Evolutionary conservation across 2,797 vertebrate species (phyloP).

Genomic region (Enteromius treurensis): DNA sequence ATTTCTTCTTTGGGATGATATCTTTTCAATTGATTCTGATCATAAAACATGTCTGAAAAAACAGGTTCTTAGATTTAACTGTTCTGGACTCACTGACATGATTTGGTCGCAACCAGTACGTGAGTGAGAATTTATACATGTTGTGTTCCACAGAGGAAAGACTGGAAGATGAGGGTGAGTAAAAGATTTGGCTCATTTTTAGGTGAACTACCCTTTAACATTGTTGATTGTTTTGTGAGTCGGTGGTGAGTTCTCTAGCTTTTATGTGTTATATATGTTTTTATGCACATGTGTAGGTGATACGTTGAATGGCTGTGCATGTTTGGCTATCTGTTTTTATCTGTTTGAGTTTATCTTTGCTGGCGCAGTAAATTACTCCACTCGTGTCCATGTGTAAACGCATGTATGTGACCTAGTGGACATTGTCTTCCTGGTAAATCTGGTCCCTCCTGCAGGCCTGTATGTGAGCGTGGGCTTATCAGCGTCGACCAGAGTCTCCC

Average conservation of each 20-base stretch:
- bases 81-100: background rate
- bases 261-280: background rate
- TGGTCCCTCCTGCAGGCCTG: constrained; percentile 84
- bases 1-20: background rate
- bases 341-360: constrained; percentile 53
- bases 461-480: constrained; percentile 88
- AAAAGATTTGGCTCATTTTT: background rate
- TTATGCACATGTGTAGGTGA: background rate
- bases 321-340: constrained; percentile 47
- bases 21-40: background rate
- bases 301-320: constrained; percentile 37
- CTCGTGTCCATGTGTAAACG: constrained; percentile 37
- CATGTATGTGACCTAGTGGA: constrained; percentile 78
- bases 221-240: background rate
- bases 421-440: constrained; percentile 93
- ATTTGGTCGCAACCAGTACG: background rate
- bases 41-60: background rate
- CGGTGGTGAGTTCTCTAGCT: background rate
- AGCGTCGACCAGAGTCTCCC: constrained; percentile 87
- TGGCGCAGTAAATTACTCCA: constrained; percentile 41
- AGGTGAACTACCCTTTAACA: background rate
- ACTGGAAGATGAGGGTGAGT: background rate
- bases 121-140: background rate
- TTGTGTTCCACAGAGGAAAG: background rate
- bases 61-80: background rate